These are phyloP conservation scores for Diaphora mendica DNA, from an alignment of 2,888 invertebrate genomes.

Conservation along the genomic window DNA sequence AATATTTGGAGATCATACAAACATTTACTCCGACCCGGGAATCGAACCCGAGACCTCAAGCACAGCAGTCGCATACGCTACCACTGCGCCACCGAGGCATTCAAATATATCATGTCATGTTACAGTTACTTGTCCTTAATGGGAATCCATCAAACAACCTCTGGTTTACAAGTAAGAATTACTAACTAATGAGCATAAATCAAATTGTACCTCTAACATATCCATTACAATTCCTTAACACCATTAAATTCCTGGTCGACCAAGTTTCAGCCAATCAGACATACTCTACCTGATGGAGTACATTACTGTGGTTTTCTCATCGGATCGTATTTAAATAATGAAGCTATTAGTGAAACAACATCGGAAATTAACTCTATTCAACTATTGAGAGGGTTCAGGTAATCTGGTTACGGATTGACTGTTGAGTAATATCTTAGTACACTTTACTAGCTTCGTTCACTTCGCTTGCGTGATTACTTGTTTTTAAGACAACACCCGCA, in stretches of 20 bases:
- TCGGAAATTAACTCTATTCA: conserved; percentile 2
- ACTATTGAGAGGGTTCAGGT: conserved; percentile 1
- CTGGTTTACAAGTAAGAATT: no score
- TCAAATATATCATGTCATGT: no score
- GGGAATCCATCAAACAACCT: no score
- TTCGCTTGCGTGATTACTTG: no score
- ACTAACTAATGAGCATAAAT: neutral
- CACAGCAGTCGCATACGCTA: no score
- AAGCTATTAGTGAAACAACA: conserved; percentile 7
- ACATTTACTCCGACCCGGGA: no score
- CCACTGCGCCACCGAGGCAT: no score
- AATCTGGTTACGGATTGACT: neutral
- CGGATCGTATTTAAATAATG: conserved; percentile 18
- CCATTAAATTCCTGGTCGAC: neutral
- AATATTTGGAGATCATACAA: no score
- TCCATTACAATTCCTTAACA: neutral
- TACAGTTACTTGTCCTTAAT: no score
- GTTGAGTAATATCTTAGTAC: neutral
- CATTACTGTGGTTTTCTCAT: conserved; percentile 38
- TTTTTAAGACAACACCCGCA: no score
- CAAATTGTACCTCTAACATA: neutral
- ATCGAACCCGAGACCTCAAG: no score
- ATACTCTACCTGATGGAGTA: neutral
- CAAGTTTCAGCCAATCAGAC: neutral
- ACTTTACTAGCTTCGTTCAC: neutral